Evolutionary conservation across 2,797 vertebrate genomes (phyloP), one percentile per base, ranked within the genome.

Genomic region (Molothrus aeneus): DNA sequence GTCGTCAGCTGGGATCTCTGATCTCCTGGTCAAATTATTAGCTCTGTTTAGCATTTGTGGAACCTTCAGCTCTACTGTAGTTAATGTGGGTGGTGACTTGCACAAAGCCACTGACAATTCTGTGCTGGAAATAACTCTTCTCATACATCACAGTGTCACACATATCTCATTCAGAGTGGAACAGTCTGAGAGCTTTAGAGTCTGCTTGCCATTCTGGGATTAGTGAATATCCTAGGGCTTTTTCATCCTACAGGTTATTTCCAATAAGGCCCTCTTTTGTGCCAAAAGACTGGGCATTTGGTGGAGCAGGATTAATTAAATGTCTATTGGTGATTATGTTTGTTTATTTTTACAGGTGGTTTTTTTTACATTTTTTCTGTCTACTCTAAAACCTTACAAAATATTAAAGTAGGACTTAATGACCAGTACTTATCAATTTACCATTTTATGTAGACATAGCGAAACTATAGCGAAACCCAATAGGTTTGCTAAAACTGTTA

Each of bases 301-400:
- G 24, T 61, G 38, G 14, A n/a, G 21, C 16, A 45, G 11, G 20
- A 10, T 75, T 75, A 65, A 57, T 48, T 32, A 60, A 59, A 66
- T 22, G 4, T 51, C 21, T 47, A 10, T 54, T 81, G 16, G 10
- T 56, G 15, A 14, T 71, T 38, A 32, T 36, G 14, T 20, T 48
- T 47, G 3, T 54, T 88, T 54, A 7, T 42, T 65, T 60, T 73
- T 48, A 1, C 1, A 31, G 47, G 9, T 59, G 13, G 0, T 1
- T 6, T 48, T 66, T 60, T 40, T 42, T 10, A 22, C 10, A 15
- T 29, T 48, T 18, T 8, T 54, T 28, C 10, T 25, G 5, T 48
- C 45, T 79, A 29, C 36, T 64, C 17, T 64, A 45, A 81, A 86
- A 45, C 17, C 11, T 48, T 43, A 16, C 11, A 79, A 53, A 81